Percentiles rank a stretch among this genome's conserved stretches.
Conservation (phyloP, 2,888 invertebrate genomes). For the Tenthredo livida region DNA sequence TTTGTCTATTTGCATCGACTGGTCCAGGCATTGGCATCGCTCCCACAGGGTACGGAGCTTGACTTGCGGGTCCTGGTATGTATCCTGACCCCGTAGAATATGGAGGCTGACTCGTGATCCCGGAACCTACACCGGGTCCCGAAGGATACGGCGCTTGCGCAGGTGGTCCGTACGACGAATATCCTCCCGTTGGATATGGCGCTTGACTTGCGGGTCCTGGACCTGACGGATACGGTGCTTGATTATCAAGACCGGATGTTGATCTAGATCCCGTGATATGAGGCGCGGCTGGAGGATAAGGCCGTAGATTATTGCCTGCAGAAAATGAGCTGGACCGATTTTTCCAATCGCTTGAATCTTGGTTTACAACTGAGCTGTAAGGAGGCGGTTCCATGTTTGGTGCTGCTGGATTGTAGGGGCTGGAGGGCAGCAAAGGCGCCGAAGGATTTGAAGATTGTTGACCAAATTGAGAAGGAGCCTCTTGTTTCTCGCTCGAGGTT, state of each 20-base stretch:
- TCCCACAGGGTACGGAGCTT: conserved; percentile 21
- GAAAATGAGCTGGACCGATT: conserved; percentile 10
- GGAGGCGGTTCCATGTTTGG: conserved; percentile 33
- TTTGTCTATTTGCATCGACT: conserved; percentile 6
- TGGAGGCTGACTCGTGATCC: background rate
- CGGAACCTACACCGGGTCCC: conserved; percentile 2
- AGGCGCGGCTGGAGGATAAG: conserved; percentile 8
- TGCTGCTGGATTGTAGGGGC: conserved; percentile 16
- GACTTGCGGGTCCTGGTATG: background rate
- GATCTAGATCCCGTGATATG: background rate
- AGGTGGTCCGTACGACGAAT: background rate
- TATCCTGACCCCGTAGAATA: background rate
- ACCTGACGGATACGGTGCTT: background rate
- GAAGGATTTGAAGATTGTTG: conserved; percentile 12
- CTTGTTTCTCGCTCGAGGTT: background rate
- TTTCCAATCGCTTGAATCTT: conserved; percentile 11
- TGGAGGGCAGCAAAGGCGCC: background rate
- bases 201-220: background rate
- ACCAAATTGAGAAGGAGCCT: background rate
- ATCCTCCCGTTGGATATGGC: conserved; percentile 14
- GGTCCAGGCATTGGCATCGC: conserved; percentile 37
- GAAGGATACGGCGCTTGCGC: conserved; percentile 19
- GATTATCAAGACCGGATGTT: background rate
- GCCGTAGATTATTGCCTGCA: background rate
- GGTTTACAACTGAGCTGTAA: conserved; percentile 31